Base-by-base conservation (phyloP, 2,113 vertebrate species). In the Agapornis roseicollis region DNA sequence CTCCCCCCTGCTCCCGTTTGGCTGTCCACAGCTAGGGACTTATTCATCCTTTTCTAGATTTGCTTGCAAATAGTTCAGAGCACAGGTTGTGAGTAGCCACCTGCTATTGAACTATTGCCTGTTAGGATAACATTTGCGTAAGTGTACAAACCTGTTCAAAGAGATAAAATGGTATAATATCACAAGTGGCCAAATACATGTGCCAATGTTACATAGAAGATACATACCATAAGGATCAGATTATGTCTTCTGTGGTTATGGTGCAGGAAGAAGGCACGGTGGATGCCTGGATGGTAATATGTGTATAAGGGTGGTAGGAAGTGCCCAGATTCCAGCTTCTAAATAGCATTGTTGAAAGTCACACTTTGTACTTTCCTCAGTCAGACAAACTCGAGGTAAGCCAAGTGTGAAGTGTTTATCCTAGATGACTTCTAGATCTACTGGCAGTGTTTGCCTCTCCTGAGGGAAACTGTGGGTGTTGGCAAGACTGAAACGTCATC, bases 341-440 rank as follows among this genome's bases (percentile, higher is more conserved):
- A 80, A 80, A 64, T 3, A 55, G 6, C 28, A 17, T 50, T 74
- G n/a, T 33, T 88, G 37, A 80, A 92, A 86, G 52, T 68, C 65
- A 71, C 0, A 0, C 46, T 86, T 79, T 60, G 61, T 92, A n/a
- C 61, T 90, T 50, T 15, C 28, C 37, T 90, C 69, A 71, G 13
- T 61, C 80, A 68, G 64, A 42, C 0, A 3, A 88, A 65, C 16
- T 81, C 60, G 63, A 78, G 60, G 58, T 66, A 90, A 90, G 55
- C 61, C 56, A 84, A 96, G 46, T 24, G 47, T 2, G 4, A 79
- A 63, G 20, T 86, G 86, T 81, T 93, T 84, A n/a, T 93, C 44
- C 47, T 74, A 79, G 52, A 28, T 84, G 68, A 69, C 41, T 92
- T 94, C 71, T 93, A 70, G 82, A 73, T 63, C 71, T 92, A 3